Conservation (phyloP, 2,113 vertebrate species). For the Synchiropus splendidus region DNA sequence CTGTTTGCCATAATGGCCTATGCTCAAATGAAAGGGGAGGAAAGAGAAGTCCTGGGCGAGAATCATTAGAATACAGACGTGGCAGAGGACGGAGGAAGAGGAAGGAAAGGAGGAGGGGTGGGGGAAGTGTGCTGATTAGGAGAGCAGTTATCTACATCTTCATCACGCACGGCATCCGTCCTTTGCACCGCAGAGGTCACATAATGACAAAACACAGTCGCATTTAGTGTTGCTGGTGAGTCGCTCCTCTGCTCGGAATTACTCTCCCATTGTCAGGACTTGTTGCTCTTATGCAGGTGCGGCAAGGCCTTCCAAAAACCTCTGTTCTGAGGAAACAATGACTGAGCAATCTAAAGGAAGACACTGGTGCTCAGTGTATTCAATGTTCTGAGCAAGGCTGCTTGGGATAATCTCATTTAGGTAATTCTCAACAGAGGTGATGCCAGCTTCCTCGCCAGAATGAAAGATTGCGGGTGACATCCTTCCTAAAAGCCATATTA, state of each 20-base stretch:
- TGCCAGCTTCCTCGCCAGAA: too few relatives aligned
- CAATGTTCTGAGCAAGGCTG: too few relatives aligned
- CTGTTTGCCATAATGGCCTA: conserved; percentile 76
- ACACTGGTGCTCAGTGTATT: too few relatives aligned
- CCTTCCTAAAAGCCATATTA: too few relatives aligned
- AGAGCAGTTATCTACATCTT: conserved; percentile 35
- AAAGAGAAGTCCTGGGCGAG: conserved; percentile 72
- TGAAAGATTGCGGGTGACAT: too few relatives aligned
- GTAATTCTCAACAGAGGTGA: too few relatives aligned
- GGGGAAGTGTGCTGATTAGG: conserved; percentile 32
- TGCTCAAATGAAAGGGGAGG: conserved; percentile 76
- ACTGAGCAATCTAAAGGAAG: too few relatives aligned
- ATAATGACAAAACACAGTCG: conserved; percentile 14
- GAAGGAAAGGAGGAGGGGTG: not conserved
- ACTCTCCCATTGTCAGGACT: not conserved
- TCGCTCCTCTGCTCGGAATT: conserved; percentile 1
- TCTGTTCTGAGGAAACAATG: too few relatives aligned
- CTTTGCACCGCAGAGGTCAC: conserved; percentile 17
- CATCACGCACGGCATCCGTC: conserved; percentile 27
- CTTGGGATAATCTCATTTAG: too few relatives aligned
- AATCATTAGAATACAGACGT: conserved; percentile 50
- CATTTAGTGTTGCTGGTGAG: conserved; percentile 11
- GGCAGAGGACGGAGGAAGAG: conserved; percentile 1
- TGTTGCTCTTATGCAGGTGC: not conserved
- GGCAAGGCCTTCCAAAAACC: too few relatives aligned